Base-by-base conservation (phyloP, 2,113 vertebrate genomes). In the Mohoua ochrocephala region DNA sequence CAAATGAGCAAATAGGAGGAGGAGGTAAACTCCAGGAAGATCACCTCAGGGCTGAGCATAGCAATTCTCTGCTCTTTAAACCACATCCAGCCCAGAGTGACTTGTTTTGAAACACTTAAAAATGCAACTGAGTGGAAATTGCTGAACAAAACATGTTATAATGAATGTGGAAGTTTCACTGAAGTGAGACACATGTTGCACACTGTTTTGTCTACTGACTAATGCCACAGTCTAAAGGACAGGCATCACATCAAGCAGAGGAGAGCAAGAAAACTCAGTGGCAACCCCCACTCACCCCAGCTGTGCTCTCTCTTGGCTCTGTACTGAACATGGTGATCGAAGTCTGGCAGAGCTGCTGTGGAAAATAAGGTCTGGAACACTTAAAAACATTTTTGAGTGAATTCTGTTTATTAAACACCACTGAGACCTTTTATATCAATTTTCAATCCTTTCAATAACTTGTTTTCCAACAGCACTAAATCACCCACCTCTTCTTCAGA, bases 381-480 rank as follows among this genome's bases (percentile, higher is more conserved):
- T 92, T 89, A 27, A 93, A 95, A 93, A 89, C 71, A 81, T 86
- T 96, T 96, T 84, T 78, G 61, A 94, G 53, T 89, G 69, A 95
- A 89, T 96, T 96, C 80, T 96, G 92, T 94, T 96, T 96, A 89
- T 89, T 92, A 96, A 96, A 96, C 91, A 96, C 83, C 76, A 92
- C 65, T 35, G 95, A 96, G 93, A 95, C 91, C 86, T 96, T 96
- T 96, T 87, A 92, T 91, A 95, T 94, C 87, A 91, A 92, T 95
- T 93, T 96, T 95, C 96, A 95, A 44, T 92, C 91, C 93, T 94
- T 96, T 94, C 95, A 96, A 96, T 96, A 94, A 93, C 88, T 93
- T 97, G 93, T 95, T 96, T 96, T 94, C 88, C 84, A 96, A 95
- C 96, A 96, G 65, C 41, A 89, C 65, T 91, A 94, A 96, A 97